A percentile compares a stretch with the other conserved stretches of the same genome.
phyloP scores from a whole-genome alignment of 2,113 vertebrate species.

The Nesospiza acunhae region DNA sequence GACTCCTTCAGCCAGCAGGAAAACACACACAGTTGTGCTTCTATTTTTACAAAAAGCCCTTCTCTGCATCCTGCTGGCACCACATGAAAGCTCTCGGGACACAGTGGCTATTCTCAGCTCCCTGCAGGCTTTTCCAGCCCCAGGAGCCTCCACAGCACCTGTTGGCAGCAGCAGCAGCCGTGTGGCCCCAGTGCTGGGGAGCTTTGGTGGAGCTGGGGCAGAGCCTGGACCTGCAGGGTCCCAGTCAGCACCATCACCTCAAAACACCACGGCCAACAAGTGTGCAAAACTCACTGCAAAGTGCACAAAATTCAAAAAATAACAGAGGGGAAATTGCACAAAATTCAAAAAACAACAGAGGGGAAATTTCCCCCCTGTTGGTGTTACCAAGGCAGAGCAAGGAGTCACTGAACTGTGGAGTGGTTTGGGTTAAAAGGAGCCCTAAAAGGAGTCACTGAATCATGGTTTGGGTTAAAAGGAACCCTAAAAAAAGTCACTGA shows the following conservation, averaged over 20 bases:
- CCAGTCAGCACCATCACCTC: background rate
- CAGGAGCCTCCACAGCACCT: background rate
- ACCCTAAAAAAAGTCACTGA: too few relatives aligned
- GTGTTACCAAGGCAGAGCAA: rapidly evolving
- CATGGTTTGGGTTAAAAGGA: too few relatives aligned
- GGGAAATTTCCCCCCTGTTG: background rate
- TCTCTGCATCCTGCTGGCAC: conserved; percentile 41
- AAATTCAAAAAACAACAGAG: background rate
- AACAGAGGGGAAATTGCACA: background rate
- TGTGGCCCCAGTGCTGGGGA: rapidly evolving
- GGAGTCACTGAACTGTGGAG: rapidly evolving
- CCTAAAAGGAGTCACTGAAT: too few relatives aligned
- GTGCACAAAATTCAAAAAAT: background rate
- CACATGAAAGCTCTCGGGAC: conserved; percentile 25
- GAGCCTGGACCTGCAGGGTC: background rate
- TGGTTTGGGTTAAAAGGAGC: too few relatives aligned
- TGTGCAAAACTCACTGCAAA: rapidly evolving
- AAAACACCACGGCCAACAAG: background rate
- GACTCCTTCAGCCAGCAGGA: background rate
- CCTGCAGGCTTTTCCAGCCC: background rate
- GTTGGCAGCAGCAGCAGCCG: conserved; percentile 26
- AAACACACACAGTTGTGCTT: conserved; percentile 15
- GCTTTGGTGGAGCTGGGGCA: background rate
- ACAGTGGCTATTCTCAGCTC: conserved; percentile 10
- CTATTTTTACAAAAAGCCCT: background rate